Conservation (phyloP, 2,797 vertebrate species). For the Masticophis lateralis region DNA sequence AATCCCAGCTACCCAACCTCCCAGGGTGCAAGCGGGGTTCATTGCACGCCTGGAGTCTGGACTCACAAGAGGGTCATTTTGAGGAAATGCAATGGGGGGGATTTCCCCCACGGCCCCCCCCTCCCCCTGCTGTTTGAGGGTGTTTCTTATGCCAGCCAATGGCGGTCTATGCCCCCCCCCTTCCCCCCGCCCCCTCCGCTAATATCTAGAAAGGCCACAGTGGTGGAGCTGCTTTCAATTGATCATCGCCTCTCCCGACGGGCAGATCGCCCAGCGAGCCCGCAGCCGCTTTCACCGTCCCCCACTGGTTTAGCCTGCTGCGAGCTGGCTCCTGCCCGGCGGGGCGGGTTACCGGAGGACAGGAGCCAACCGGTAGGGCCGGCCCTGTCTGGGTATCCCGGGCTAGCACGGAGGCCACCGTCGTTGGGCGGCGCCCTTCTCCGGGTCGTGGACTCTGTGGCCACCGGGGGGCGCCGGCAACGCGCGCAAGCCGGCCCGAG, state of each 20-base stretch:
- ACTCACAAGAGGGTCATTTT: no score
- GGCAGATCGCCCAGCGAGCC: no score
- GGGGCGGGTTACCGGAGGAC: not conserved
- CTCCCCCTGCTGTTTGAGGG: not conserved
- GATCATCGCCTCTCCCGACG: not conserved
- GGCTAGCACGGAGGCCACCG: not conserved
- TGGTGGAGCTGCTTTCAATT: not conserved
- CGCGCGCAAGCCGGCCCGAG: not conserved
- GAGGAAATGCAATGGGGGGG: not conserved
- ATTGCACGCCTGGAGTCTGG: not conserved
- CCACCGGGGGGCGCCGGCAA: not conserved
- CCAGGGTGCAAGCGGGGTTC: no score
- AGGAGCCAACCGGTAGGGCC: not conserved
- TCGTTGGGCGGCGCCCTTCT: not conserved
- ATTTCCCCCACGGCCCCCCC: not conserved
- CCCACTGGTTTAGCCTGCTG: not conserved
- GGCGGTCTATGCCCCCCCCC: not conserved
- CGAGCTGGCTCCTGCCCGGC: not conserved
- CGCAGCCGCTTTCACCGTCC: no score
- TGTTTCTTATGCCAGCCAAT: not conserved
- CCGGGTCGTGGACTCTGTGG: fast-evolving
- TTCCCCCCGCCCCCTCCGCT: not conserved
- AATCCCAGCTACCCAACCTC: not conserved
- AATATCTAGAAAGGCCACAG: not conserved
- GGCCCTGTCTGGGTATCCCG: not conserved